Percentiles rank a stretch among this genome's conserved stretches.
phyloP scores from a whole-genome alignment of 2,888 invertebrate genomes.

The Chloromyia formosa region DNA sequence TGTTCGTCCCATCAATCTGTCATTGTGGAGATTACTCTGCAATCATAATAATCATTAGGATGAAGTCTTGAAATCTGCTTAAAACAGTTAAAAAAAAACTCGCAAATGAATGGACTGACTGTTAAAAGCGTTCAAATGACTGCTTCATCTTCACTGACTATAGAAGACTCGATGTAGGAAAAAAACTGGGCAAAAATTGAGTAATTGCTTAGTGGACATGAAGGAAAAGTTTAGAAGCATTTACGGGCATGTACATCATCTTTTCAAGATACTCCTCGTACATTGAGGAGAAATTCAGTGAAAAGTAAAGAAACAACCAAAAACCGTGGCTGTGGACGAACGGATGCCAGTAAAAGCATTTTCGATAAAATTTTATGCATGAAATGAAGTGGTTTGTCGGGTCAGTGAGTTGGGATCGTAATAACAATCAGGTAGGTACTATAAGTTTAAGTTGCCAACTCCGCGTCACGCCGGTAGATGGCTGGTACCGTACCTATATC shows the following conservation, averaged over 20 bases:
- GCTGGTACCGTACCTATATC: background rate
- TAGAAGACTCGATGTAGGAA: background rate
- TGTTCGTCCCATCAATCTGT: no score
- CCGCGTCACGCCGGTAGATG: conserved; percentile 1
- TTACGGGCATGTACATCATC: conserved; percentile 28
- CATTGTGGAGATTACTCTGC: background rate
- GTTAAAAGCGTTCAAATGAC: conserved; percentile 12
- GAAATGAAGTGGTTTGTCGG: conserved; percentile 24
- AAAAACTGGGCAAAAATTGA: conserved; percentile 20
- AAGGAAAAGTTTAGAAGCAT: conserved; percentile 38
- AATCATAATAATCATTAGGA: conserved; percentile 13
- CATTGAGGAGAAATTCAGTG: conserved; percentile 38
- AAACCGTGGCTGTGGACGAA: background rate
- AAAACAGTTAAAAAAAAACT: background rate
- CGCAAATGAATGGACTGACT: conserved; percentile 1
- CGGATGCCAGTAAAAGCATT: conserved; percentile 31
- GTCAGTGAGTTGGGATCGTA: conserved; percentile 10
- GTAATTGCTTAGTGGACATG: conserved; percentile 21
- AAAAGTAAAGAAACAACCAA: conserved; percentile 39
- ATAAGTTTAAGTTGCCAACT: background rate
- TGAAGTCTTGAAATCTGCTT: no score
- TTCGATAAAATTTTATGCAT: conserved; percentile 38
- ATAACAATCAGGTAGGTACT: background rate
- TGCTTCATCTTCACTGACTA: background rate
- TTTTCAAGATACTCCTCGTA: conserved; percentile 13